Evolutionary conservation across 2,113 vertebrate species (phyloP).

Genomic region (Crypturellus undulatus): DNA sequence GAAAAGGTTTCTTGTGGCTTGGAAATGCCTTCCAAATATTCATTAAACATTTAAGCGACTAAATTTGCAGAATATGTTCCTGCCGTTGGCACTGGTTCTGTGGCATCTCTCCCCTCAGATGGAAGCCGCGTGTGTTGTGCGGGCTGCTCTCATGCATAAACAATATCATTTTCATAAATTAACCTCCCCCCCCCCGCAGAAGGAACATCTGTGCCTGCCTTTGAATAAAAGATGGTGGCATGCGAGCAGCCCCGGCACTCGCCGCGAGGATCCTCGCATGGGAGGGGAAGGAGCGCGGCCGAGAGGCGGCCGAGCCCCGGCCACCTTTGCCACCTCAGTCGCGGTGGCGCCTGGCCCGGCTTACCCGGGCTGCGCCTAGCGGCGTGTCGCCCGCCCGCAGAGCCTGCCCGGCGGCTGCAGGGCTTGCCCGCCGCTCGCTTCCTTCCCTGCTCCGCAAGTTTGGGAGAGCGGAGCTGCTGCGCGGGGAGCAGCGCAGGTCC

Average conservation of each 20-base stretch:
- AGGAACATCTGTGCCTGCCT: constrained; percentile 92
- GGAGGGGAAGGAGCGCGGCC: constrained; percentile 30
- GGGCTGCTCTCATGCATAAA: constrained; percentile 93
- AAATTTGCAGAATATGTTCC: constrained; percentile 87
- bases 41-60: constrained; percentile 86
- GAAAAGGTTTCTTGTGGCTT: constrained; percentile 78
- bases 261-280: constrained; percentile 80
- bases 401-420: no score
- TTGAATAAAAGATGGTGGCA: constrained; percentile 93
- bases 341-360: no score
- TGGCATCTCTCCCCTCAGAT: constrained; percentile 86
- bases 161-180: constrained; percentile 97
- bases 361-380: no score
- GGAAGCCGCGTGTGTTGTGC: constrained; percentile 86
- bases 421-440: no score
- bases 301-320: background rate
- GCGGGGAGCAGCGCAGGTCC: no score
- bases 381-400: no score
- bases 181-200: constrained; percentile 92
- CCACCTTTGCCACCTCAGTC: background rate
- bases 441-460: no score
- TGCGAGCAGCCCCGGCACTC: constrained; percentile 82
- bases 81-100: constrained; percentile 82
- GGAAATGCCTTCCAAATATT: constrained; percentile 85
- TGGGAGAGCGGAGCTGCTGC: no score